Evolutionary conservation across 2,888 invertebrate species (phyloP).

Genomic region (Limnephilus rhombicus): DNA sequence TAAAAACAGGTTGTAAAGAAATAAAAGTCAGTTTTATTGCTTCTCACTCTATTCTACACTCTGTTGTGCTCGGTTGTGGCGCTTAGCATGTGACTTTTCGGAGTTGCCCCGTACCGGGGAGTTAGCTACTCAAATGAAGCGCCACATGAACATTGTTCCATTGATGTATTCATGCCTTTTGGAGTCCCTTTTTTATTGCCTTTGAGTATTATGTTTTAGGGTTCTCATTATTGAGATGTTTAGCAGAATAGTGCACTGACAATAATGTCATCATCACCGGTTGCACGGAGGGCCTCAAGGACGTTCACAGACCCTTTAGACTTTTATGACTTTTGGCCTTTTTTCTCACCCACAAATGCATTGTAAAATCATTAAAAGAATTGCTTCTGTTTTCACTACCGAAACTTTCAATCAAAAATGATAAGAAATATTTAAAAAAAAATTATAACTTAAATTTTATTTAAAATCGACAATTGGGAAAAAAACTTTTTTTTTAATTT

Average conservation of each 20-base stretch:
- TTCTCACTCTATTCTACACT: slow-evolving; percentile 77
- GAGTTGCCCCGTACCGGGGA: slow-evolving; percentile 15
- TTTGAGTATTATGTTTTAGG: slow-evolving; percentile 62
- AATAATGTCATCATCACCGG: slow-evolving; percentile 57
- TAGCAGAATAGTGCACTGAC: slow-evolving; percentile 58
- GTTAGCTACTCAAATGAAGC: slow-evolving; percentile 59
- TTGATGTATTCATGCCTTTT: slow-evolving; percentile 62
- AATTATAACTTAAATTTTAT: neutral
- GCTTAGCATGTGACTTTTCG: slow-evolving; percentile 62
- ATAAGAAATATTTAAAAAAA: neutral
- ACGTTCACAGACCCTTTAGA: slow-evolving; percentile 46
- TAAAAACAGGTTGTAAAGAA: slow-evolving; percentile 80
- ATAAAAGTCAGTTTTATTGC: slow-evolving; percentile 81
- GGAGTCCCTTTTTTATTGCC: slow-evolving; percentile 58
- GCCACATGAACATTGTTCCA: slow-evolving; percentile 60
- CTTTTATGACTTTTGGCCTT: slow-evolving; percentile 50
- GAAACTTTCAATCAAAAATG: neutral
- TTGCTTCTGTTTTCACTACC: neutral
- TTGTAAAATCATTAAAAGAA: slow-evolving; percentile 7
- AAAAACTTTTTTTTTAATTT: too few species aligned
- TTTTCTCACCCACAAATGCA: slow-evolving; percentile 28
- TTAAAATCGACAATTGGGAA: neutral
- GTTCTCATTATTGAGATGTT: slow-evolving; percentile 63
- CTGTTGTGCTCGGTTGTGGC: slow-evolving; percentile 56
- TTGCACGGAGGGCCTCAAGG: slow-evolving; percentile 53